phyloP scores from a whole-genome alignment of 2,113 vertebrate genomes.

The Silurus asotus region DNA sequence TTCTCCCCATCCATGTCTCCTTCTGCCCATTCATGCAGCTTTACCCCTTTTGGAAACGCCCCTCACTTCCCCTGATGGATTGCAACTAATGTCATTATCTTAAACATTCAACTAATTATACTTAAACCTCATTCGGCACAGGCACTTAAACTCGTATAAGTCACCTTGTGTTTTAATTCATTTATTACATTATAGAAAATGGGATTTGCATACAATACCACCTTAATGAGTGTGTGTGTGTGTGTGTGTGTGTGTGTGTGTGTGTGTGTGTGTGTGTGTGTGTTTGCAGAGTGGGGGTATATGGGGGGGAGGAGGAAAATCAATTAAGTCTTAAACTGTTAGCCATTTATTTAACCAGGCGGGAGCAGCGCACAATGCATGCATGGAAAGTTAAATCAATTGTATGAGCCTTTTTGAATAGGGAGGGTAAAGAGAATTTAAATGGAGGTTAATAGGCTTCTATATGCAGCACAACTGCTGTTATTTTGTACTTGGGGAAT shows the following conservation, averaged over 20 bases:
- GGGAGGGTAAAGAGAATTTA: slow-evolving; percentile 57
- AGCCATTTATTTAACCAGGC: slow-evolving; percentile 62
- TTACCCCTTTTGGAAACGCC: slow-evolving; percentile 47
- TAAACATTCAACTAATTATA: slow-evolving; percentile 78
- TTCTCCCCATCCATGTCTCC: slow-evolving; percentile 49
- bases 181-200: slow-evolving; percentile 67
- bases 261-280: slow-evolving; percentile 11
- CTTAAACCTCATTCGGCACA: slow-evolving; percentile 71
- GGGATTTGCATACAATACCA: slow-evolving; percentile 82
- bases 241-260: not conserved
- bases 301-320: slow-evolving; percentile 58
- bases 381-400: slow-evolving; percentile 64
- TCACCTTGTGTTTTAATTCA: slow-evolving; percentile 66
- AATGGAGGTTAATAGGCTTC: slow-evolving; percentile 56
- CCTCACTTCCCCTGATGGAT: slow-evolving; percentile 68
- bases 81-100: slow-evolving; percentile 75
- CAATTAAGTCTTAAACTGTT: slow-evolving; percentile 80
- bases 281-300: not conserved
- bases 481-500: slow-evolving; percentile 29
- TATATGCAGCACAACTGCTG: slow-evolving; percentile 43
- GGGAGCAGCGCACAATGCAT: slow-evolving; percentile 52
- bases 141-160: slow-evolving; percentile 81
- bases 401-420: slow-evolving; percentile 59
- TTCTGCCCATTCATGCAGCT: slow-evolving; percentile 62
- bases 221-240: slow-evolving; percentile 23